phyloP scores from a whole-genome alignment of 2,797 vertebrate genomes.

The Centroberyx gerrardi region DNA sequence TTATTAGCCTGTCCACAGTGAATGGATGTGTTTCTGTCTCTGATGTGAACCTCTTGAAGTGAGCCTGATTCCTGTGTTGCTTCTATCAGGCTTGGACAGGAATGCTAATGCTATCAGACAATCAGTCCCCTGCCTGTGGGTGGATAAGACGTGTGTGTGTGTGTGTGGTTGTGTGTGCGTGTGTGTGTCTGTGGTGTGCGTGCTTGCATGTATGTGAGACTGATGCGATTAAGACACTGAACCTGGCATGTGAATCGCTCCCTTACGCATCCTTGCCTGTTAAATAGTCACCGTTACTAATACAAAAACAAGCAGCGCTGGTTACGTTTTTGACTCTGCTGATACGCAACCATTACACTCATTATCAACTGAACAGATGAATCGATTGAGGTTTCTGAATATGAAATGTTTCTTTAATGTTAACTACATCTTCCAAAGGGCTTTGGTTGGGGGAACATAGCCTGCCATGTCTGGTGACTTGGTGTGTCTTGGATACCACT shows the following conservation, averaged over 20 bases:
- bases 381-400: conserved; percentile 36
- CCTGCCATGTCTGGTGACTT: conserved; percentile 50
- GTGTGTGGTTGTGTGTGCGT: conserved; percentile 18
- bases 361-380: conserved; percentile 16
- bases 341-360: neutral
- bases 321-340: conserved; percentile 24
- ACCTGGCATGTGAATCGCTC: conserved; percentile 45
- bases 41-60: conserved; percentile 80
- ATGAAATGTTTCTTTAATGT: conserved; percentile 11
- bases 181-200: conserved; percentile 16
- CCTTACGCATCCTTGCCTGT: conserved; percentile 29
- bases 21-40: conserved; percentile 81
- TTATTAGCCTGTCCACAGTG: conserved; percentile 81
- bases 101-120: conserved; percentile 84
- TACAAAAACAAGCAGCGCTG: neutral
- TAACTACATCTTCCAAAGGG: conserved; percentile 32
- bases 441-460: conserved; percentile 17
- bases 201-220: conserved; percentile 49
- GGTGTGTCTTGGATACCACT: conserved; percentile 65
- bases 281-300: conserved; percentile 9
- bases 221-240: conserved; percentile 52
- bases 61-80: conserved; percentile 80
- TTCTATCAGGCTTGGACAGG: conserved; percentile 73
- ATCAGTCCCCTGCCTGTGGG: conserved; percentile 74
- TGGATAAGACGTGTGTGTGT: conserved; percentile 48